Base-by-base conservation (phyloP, 2,888 invertebrate species). In the Megalurothrips usitatus region DNA sequence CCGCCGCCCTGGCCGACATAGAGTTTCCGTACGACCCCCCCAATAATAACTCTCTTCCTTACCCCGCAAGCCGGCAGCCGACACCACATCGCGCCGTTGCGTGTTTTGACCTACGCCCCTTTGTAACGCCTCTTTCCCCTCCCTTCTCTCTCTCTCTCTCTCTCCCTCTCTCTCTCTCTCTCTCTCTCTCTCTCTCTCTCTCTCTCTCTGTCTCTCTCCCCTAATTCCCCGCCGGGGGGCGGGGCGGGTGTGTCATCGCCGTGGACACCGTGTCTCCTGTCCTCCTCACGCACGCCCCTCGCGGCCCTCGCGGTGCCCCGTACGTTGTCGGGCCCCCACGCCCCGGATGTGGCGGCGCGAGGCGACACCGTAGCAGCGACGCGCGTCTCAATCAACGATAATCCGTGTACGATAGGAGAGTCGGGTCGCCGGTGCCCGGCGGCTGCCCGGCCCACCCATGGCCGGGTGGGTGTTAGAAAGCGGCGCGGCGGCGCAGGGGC, bases 311-410 rank as follows among this genome's bases (percentile, higher is more conserved):
- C n/a, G n/a, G n/a, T n/a, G n/a, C n/a, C n/a, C n/a, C n/a, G n/a
- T n/a, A 17, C 14, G 52, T 17, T 8, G 26, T 12, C 23, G 23
- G 68, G 68, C 23, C 68, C 23, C 26, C 68, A 12, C 68, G 23
- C 68, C 68, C 68, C 68, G 68, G 68, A 75, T 75, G 68, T 75
- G 68, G 26, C 23, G 23, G 17, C 58, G 58, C n/a, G n/a, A 58
- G 58, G 58, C 58, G 58, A 58, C 58, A 58, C 58, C 14, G 6
- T 58, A 58, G 19, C 14, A 58, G n/a, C 58, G 58, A 58, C 58
- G 17, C 58, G 17, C 58, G 58, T 58, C 58, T 58, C 11, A 17
- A 58, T 58, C 58, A 58, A 58, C 14, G 58, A 58, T 58, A 58
- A 58, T 58, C 58, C 58, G 34, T n/a, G n/a, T 43, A 43, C 34